Evolutionary conservation across 35 echinoderm and acorn worm species (phyloP), one percentile per base, ranked within the genome.

Genomic region (Apostichopus californicus): DNA sequence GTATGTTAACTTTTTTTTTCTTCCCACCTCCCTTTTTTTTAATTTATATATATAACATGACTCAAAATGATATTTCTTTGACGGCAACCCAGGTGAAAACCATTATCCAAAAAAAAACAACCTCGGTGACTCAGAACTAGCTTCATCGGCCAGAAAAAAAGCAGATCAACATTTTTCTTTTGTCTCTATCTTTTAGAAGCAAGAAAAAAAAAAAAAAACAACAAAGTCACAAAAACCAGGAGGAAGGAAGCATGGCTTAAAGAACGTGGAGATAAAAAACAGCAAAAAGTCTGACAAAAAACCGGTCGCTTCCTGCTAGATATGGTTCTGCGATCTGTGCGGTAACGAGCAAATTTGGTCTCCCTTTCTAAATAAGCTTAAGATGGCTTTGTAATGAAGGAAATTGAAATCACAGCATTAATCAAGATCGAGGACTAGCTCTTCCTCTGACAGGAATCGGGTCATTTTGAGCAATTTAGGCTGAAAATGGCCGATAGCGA

Each of bases 331-430:
- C 57, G 57, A 85, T 85, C 81, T 85, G 81, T 58, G 81, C 55
- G 81, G 81, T 85, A 85, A 85, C 81, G 55, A 85, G 81, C 81
- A 85, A 85, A 57, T 85, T 85, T 85, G 81, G 81, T 85, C 81
- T 85, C 81, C 81, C 52, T 59, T 85, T 59, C 57, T 58, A 85
- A 85, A 56, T 58, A 85, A 59, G 55, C 57, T 58, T 85, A 85
- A 59, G 57, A 22, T 85, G 55, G 81, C 52, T n/a, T 85, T 85
- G 81, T 85, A 85, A 85, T 85, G 81, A 85, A 85, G 81, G 81
- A 85, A 85, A 85, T 85, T 58, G 81, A 85, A 85, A 85, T 85
- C 81, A 85, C 81, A 85, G 81, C 55, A 85, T 85, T 85, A 85
- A 85, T 85, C 81, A 85, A 85, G 81, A 85, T 85, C 57, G 54